Base-by-base conservation (phyloP, 2,797 vertebrate species). In the Acridotheres tristis region DNA sequence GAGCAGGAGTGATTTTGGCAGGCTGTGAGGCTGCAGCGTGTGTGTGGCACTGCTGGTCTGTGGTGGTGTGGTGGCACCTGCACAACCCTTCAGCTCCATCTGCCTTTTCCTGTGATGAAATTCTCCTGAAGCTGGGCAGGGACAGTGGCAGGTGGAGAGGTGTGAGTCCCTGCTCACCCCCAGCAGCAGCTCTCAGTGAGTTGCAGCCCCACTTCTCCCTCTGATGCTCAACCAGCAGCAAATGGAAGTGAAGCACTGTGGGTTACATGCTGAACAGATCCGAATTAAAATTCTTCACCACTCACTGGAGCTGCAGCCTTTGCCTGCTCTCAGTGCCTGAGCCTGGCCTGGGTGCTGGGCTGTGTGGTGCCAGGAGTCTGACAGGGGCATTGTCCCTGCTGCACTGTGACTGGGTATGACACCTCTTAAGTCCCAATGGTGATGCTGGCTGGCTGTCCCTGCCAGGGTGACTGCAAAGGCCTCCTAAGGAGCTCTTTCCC, bases 31-130 rank as follows among this genome's bases (percentile, higher is more conserved):
- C 40, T 68, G 82, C 53, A 2, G 53, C 30, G 6, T 0, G 2
- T 8, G 16, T 13, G 32, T 0, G 2, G 27, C 32, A 11, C 11
- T 0, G 0, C 10, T 58, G 61, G 55, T 54, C 57, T 58, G 43
- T 48, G 69, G 5, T 23, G 29, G 21, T 47, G 8, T 3, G 3
- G 36, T 62, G 53, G 40, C n/a, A 48, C n/a, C 63, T 68, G 40
- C 10, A 3, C 5, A 32, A 5, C 36, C 43, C 6, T 3, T 72
- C 34, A 20, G 59, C 67, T 83, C 76, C 36, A 29, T 61, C 23
- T 51, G 20, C 13, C 47, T 71, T 81, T 42, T 21, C 51, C 34
- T 29, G 18, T 12, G 45, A 6, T 47, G 76, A 48, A 66, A 53
- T 40, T 57, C 51, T 45, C 27, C 77, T 6, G 1, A 34, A 48